These are phyloP conservation scores for Rhynchotus rufescens DNA, from an alignment of 2,797 vertebrate genomes.

Conservation along the genomic window DNA sequence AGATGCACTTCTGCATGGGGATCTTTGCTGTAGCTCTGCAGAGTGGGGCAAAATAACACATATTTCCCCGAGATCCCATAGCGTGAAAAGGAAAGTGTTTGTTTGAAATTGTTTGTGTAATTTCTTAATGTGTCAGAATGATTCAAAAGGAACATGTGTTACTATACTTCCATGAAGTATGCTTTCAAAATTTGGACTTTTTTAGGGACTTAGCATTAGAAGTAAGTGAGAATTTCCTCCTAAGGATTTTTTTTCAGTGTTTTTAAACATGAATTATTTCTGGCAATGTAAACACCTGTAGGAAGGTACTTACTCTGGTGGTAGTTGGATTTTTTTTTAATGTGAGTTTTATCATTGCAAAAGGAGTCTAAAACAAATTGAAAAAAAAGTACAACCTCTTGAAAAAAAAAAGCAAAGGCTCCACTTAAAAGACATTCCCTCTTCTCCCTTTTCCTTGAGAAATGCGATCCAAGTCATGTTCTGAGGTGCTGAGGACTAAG, in stretches of 20 bases:
- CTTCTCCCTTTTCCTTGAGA: neutral
- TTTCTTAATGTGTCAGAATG: neutral
- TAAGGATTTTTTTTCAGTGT: neutral
- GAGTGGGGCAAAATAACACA: neutral
- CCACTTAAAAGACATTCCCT: neutral
- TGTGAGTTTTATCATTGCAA: neutral
- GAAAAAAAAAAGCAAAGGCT: neutral
- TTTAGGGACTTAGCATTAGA: constrained; percentile 35
- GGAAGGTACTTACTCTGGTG: neutral
- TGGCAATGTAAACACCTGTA: neutral
- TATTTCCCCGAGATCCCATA: neutral
- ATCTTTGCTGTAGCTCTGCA: neutral
- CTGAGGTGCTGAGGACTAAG: neutral
- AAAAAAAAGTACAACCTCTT: neutral
- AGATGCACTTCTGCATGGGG: neutral
- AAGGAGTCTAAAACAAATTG: neutral
- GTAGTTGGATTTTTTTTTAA: neutral
- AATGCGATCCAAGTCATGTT: neutral
- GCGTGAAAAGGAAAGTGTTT: neutral
- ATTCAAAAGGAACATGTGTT: constrained; percentile 1
- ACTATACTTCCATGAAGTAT: neutral
- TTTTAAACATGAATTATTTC: neutral
- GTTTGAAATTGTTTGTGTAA: neutral
- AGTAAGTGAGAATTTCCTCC: constrained; percentile 12
- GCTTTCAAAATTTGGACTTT: constrained; percentile 7